Conservation (phyloP, 1,140 invertebrate genomes). For the Euwallacea similis region DNA sequence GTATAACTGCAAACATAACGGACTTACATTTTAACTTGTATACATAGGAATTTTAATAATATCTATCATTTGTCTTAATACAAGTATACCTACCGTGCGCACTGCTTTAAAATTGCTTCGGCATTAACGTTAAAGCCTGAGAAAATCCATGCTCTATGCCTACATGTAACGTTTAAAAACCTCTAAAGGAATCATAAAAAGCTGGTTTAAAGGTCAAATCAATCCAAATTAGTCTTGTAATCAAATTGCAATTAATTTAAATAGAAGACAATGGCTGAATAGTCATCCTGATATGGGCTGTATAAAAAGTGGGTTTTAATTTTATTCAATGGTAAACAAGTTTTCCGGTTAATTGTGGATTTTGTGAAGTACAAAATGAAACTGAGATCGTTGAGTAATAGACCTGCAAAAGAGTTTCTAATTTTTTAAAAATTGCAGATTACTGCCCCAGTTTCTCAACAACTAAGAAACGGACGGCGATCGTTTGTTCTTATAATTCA, state of each 20-base stretch:
- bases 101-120: no score
- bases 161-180: no score
- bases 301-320: constrained; percentile 16
- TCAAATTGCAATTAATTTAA: constrained; percentile 15
- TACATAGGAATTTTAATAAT: constrained; percentile 11
- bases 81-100: no score
- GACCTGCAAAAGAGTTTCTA: no score
- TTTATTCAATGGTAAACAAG: constrained; percentile 8
- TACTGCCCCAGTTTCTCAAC: no score
- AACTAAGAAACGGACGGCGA: no score
- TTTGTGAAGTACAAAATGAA: background rate
- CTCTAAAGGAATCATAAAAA: background rate
- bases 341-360: constrained; percentile 16
- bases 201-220: constrained; percentile 5
- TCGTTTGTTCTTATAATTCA: no score
- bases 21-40: constrained; percentile 1
- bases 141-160: no score
- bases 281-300: background rate
- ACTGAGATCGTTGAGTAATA: no score
- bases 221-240: constrained; percentile 3
- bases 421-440: no score
- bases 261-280: constrained; percentile 15
- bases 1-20: constrained; percentile 17
- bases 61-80: background rate
- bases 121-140: no score